A percentile compares a stretch with the other conserved stretches of the same genome.
phyloP scores from a whole-genome alignment of 2,797 vertebrate species.

The Tapera naevia region DNA sequence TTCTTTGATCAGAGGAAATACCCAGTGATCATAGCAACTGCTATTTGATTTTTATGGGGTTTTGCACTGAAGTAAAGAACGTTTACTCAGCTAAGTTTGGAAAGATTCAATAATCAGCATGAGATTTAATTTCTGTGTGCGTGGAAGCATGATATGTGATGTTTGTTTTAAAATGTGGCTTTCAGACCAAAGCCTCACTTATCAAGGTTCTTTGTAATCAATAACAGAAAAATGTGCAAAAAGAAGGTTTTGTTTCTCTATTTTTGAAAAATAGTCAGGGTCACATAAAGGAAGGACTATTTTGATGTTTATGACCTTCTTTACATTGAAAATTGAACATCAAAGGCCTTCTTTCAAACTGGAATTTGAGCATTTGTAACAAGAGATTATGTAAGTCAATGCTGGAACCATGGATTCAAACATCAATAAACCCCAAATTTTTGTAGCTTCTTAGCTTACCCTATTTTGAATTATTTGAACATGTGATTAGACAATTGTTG shows the following conservation, averaged over 20 bases:
- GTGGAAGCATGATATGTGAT: background rate
- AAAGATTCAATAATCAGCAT: conserved; percentile 21
- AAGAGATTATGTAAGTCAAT: background rate
- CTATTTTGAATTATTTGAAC: background rate
- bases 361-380: background rate
- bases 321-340: background rate
- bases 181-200: background rate
- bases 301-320: background rate
- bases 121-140: conserved; percentile 40
- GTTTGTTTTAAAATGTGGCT: background rate
- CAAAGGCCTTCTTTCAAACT: background rate
- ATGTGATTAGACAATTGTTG: background rate
- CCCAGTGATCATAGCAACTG: background rate
- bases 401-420: background rate
- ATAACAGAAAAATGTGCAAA: background rate
- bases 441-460: background rate
- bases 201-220: background rate
- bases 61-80: background rate
- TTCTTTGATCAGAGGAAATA: background rate
- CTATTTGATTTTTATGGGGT: background rate
- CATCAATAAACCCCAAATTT: background rate
- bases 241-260: background rate
- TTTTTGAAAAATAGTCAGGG: background rate
- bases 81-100: background rate
- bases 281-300: background rate